A percentile compares a stretch with the other conserved stretches of the same genome.
phyloP scores from a whole-genome alignment of 2,888 invertebrate genomes.

The Agrypnus murinus region DNA sequence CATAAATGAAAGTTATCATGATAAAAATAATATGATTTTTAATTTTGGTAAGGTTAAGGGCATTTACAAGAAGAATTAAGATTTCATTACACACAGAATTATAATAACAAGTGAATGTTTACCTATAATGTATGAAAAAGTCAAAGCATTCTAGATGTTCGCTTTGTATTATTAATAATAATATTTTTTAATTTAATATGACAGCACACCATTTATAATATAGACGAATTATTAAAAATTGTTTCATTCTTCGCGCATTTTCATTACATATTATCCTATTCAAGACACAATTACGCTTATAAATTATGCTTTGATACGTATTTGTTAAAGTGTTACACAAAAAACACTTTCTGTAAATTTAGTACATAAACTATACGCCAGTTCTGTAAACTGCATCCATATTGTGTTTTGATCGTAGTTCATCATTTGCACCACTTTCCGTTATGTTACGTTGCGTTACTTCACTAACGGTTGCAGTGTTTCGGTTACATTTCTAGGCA shows the following conservation, averaged over 20 bases:
- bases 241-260: slow-evolving; percentile 34
- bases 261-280: slow-evolving; percentile 1
- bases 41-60: slow-evolving; percentile 27
- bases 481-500: not conserved
- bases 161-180: slow-evolving; percentile 24
- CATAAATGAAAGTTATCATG: too few species aligned
- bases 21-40: too few species aligned
- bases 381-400: slow-evolving; percentile 47
- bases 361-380: slow-evolving; percentile 39
- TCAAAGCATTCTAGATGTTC: slow-evolving; percentile 16
- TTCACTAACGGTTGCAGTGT: slow-evolving; percentile 11
- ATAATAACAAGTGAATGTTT: slow-evolving; percentile 9
- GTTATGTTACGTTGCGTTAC: slow-evolving; percentile 29
- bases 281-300: slow-evolving; percentile 6
- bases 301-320: slow-evolving; percentile 29
- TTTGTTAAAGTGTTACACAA: slow-evolving; percentile 26
- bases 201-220: slow-evolving; percentile 41
- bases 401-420: slow-evolving; percentile 50
- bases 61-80: too few species aligned
- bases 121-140: slow-evolving; percentile 25
- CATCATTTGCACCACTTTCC: slow-evolving; percentile 39
- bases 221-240: slow-evolving; percentile 9
- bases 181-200: slow-evolving; percentile 29
- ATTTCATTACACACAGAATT: too few species aligned
- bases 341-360: slow-evolving; percentile 16